Evolutionary conservation across 2,797 vertebrate genomes (phyloP).

Genomic region (Phrynocephalus forsythii): DNA sequence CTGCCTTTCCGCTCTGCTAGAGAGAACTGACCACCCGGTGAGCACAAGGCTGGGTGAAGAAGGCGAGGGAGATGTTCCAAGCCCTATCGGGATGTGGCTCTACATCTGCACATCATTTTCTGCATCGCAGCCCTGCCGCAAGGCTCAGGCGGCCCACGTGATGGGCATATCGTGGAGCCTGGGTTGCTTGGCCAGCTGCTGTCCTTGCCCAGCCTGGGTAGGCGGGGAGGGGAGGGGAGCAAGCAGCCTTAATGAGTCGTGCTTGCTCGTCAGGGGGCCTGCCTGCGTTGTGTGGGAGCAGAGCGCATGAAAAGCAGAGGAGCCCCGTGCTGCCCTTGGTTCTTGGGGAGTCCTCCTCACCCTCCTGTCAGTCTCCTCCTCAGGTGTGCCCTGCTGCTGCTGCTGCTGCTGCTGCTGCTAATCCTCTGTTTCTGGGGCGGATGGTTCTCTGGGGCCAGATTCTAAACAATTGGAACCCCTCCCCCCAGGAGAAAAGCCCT

Average conservation of each 20-base stretch:
- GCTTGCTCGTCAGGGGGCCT: background rate
- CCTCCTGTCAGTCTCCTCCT: too few relatives aligned
- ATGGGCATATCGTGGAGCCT: constrained; percentile 39
- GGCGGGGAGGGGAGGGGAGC: background rate
- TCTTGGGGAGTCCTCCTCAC: too few relatives aligned
- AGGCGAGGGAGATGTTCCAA: constrained; percentile 73
- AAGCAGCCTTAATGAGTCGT: fast-evolving
- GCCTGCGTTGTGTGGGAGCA: background rate
- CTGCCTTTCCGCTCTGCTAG: constrained; percentile 63
- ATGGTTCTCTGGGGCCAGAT: too few relatives aligned
- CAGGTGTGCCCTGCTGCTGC: too few relatives aligned
- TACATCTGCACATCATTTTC: constrained; percentile 77
- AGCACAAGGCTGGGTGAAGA: constrained; percentile 74
- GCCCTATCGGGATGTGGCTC: constrained; percentile 71
- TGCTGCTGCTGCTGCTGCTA: too few relatives aligned
- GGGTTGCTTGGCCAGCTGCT: constrained; percentile 20
- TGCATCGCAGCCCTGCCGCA: constrained; percentile 72
- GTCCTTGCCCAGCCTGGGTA: background rate
- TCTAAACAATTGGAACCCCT: too few relatives aligned
- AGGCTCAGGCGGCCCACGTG: constrained; percentile 63
- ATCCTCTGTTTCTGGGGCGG: too few relatives aligned
- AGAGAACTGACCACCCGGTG: constrained; percentile 64
- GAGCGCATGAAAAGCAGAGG: background rate
- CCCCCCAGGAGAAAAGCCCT: too few relatives aligned
- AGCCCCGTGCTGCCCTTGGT: too few relatives aligned